phyloP scores from a whole-genome alignment of 2,797 vertebrate genomes.

The Periparus ater region DNA sequence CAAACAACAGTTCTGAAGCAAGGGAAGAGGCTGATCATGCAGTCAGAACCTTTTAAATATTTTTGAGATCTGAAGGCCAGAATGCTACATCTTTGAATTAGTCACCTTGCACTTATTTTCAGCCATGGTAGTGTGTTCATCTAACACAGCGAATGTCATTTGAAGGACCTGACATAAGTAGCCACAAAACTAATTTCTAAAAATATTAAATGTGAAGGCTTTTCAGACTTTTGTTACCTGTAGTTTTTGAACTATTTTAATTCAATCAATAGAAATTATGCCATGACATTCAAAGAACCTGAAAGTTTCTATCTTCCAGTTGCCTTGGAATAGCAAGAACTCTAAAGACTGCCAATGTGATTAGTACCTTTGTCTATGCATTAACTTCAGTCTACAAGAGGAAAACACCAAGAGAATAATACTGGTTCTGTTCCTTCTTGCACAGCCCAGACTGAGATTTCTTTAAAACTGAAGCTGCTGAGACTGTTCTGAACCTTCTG shows the following conservation, averaged over 20 bases:
- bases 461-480: not conserved
- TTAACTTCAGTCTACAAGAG: not conserved
- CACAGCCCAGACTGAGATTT: not conserved
- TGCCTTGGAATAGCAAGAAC: not conserved
- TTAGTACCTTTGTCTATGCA: not conserved
- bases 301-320: not conserved
- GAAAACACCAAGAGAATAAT: not conserved
- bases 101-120: not conserved
- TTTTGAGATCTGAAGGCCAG: not conserved
- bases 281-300: not conserved
- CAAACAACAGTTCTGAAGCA: not conserved
- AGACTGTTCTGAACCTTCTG: not conserved
- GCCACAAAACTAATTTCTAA: not conserved
- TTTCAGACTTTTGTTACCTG: not conserved
- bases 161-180: not conserved
- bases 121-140: not conserved
- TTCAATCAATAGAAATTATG: not conserved
- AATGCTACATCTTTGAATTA: not conserved
- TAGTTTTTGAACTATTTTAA: constrained; percentile 4
- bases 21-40: not conserved
- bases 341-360: not conserved
- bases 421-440: not conserved
- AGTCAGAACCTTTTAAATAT: not conserved
- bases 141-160: not conserved
- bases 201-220: not conserved